A percentile compares a stretch with the other conserved stretches of the same genome.
These are phyloP conservation scores for Paralvinella palmiformis DNA, from an alignment of 1,140 invertebrate species.

Conservation along the genomic window DNA sequence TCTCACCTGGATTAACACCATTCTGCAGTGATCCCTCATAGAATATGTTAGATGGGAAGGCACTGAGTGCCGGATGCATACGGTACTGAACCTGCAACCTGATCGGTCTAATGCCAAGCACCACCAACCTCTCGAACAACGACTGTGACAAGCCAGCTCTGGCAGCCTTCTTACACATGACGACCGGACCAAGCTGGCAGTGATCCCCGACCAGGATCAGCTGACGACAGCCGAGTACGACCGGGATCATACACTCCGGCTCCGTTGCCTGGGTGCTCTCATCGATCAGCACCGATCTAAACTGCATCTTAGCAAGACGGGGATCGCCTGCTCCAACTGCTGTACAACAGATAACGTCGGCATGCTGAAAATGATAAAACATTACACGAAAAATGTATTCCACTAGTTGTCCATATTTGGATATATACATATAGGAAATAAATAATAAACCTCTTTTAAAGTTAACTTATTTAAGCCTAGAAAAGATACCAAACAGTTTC, in stretches of 20 bases:
- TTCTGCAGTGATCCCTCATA: conserved; percentile 98
- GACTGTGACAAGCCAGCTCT: conserved; percentile 94
- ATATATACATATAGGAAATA: too few species aligned
- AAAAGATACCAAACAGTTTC: too few species aligned
- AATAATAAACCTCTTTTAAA: too few species aligned
- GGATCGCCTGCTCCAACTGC: conserved; percentile 98
- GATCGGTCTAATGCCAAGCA: conserved; percentile 65
- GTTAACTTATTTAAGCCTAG: too few species aligned
- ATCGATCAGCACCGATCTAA: conserved; percentile 96
- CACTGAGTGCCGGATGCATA: conserved; percentile 90
- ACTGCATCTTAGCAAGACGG: conserved; percentile 81
- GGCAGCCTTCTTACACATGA: conserved; percentile 99
- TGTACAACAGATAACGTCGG: conserved; percentile 98
- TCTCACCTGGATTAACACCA: conserved; percentile 80
- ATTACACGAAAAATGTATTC: neutral
- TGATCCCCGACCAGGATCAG: conserved; percentile 94
- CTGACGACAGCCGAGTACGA: conserved; percentile 91
- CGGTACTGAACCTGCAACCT: conserved; percentile 82
- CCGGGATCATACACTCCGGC: conserved; percentile 97
- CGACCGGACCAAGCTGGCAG: conserved; percentile 95
- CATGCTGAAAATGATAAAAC: conserved; percentile 48
- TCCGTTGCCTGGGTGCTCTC: conserved; percentile 94
- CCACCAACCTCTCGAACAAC: conserved; percentile 93
- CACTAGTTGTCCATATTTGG: too few species aligned
- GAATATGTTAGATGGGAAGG: conserved; percentile 99